These are phyloP conservation scores for Phytoseiulus persimilis DNA, from an alignment of 2,888 invertebrate species.

Conservation along the genomic window DNA sequence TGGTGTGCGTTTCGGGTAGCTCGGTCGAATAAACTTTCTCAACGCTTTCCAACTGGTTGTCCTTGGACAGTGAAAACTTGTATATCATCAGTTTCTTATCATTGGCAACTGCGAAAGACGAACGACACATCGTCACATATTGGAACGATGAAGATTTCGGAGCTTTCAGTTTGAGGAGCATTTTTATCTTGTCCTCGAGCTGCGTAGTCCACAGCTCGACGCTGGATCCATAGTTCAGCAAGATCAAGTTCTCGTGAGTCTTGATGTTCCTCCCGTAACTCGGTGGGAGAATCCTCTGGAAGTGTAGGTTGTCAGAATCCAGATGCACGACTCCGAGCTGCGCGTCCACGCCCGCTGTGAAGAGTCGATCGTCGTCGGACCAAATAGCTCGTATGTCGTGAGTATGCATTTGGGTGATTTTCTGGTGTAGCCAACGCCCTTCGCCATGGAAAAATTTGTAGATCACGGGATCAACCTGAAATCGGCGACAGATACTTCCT, in stretches of 20 bases:
- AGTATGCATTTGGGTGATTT: constrained; percentile 25
- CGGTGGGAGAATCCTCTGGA: constrained; percentile 11
- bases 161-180: constrained; percentile 21
- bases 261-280: background rate
- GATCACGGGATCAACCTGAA: constrained; percentile 17
- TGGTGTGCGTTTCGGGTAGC: background rate
- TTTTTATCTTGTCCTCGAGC: background rate
- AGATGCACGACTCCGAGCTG: constrained; percentile 22
- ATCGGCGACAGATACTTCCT: background rate
- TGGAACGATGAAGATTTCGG: background rate
- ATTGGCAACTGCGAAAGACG: constrained; percentile 27
- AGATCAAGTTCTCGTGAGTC: background rate
- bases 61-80: constrained; percentile 14
- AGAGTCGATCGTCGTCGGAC: constrained; percentile 24
- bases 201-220: constrained; percentile 33
- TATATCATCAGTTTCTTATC: constrained; percentile 26
- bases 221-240: constrained; percentile 20
- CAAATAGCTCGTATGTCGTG: constrained; percentile 25
- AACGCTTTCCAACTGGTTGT: constrained; percentile 8
- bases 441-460: background rate
- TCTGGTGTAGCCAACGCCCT: background rate
- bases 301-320: background rate
- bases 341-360: constrained; percentile 18
- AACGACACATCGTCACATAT: background rate
- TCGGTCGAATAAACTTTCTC: constrained; percentile 19